A percentile compares a stretch with the other conserved stretches of the same genome.
phyloP scores from a whole-genome alignment of 2,888 invertebrate species.

The Phymatocera aterrima region DNA sequence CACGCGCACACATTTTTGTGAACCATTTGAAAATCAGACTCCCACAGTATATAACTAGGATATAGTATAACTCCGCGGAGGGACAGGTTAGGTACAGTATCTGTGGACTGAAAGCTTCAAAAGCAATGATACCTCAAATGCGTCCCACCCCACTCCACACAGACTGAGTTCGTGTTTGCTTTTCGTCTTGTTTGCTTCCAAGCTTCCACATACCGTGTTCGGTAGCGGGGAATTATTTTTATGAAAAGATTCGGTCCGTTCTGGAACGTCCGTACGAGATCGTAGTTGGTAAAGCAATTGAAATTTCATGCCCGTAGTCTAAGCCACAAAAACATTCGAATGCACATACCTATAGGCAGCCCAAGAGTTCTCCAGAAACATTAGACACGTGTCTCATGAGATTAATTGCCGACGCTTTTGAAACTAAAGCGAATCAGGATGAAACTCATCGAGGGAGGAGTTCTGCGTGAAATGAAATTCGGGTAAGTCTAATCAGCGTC shows the following conservation, averaged over 20 bases:
- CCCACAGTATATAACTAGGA: not conserved
- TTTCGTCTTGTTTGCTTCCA: not conserved
- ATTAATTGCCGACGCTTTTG: constrained; percentile 41
- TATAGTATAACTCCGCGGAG: not conserved
- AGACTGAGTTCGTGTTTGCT: not conserved
- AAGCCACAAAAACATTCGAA: constrained; percentile 20
- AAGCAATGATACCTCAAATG: constrained; percentile 8
- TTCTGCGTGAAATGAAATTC: constrained; percentile 40
- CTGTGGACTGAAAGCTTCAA: not conserved
- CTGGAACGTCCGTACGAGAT: not conserved
- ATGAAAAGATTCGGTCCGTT: not conserved
- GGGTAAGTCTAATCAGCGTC: constrained; percentile 38
- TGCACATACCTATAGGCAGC: too few species aligned
- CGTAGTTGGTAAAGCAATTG: not conserved
- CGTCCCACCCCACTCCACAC: not conserved
- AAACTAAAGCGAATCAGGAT: constrained; percentile 39
- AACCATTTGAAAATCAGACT: not conserved
- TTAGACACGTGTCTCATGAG: constrained; percentile 41
- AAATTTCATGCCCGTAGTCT: constrained; percentile 1
- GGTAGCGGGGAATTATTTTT: not conserved
- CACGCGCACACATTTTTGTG: not conserved
- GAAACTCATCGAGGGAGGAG: constrained; percentile 21
- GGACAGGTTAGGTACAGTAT: not conserved
- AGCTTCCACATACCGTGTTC: not conserved
- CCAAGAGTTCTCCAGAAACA: constrained; percentile 17